Base-by-base conservation (phyloP, 2,113 vertebrate genomes). In the Dicrurus megarhynchus region DNA sequence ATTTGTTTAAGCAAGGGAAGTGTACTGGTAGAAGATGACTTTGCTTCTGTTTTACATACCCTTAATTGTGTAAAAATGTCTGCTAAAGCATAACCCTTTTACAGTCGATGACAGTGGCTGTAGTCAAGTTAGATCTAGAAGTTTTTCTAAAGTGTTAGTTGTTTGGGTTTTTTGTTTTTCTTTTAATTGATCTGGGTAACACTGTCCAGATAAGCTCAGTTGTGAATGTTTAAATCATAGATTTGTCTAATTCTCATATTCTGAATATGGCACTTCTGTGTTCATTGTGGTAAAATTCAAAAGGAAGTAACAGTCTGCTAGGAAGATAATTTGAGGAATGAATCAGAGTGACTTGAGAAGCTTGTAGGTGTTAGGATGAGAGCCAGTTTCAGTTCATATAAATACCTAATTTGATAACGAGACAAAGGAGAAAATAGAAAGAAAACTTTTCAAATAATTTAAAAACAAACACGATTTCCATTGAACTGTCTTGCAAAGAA, bases 261-360 rank as follows among this genome's bases (percentile, higher is more conserved):
- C 79, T 71, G 84, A 52, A 52, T 88, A 8, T 42, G 32, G 26
- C 53, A 49, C 24, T 50, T 88, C 64, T 71, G 22, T 92, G 41
- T 55, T 93, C 88, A 46, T 75, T 80, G 60, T 77, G 60, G 78
- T 92, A 71, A 89, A 90, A 90, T 71, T 87, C 39, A 42, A 73
- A 90, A 75, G 73, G 60, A 90, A 75, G 23, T 88, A 84, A 16
- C 13, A 74, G 76, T 84, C 65, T 95, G 23, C 55, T 93, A 53
- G 57, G 41, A 75, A 57, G 71, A 50, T 81, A 84, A 96, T 89
- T 95, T 75, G 47, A 90, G 64, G 94, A 93, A 89, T 86, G 39
- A 90, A 84, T 95, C 90, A 81, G 47, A 76, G 52, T 90, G 60
- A 92, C 64, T 93, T 64, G 56, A 93, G 82, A 90, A 88, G 56